phyloP scores from a whole-genome alignment of 2,113 vertebrate genomes.

The Helogale parvula region DNA sequence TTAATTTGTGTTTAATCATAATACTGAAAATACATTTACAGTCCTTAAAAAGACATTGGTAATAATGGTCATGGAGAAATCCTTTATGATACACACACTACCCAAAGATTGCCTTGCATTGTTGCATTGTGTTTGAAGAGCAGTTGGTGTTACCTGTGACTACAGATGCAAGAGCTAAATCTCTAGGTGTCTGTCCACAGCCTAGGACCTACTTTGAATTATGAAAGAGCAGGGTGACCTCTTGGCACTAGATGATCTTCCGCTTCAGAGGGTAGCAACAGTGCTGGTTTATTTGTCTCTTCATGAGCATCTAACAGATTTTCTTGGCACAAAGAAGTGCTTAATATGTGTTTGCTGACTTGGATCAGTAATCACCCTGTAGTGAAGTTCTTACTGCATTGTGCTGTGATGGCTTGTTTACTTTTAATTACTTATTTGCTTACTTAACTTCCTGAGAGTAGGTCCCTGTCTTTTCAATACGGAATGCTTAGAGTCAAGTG shows the following conservation, averaged over 20 bases:
- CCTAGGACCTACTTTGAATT: background rate
- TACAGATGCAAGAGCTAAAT: background rate
- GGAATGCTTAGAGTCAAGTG: background rate
- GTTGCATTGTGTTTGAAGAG: background rate
- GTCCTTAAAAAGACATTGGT: background rate
- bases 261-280: background rate
- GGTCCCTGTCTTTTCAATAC: background rate
- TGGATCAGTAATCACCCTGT: background rate
- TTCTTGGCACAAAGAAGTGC: background rate
- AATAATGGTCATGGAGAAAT: background rate
- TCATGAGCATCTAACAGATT: background rate
- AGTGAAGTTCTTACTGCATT: background rate
- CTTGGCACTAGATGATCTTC: background rate
- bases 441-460: background rate
- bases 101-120: background rate
- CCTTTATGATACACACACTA: background rate
- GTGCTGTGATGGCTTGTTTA: background rate
- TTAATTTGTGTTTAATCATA: background rate
- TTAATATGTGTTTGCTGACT: background rate
- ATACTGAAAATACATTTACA: background rate
- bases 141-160: background rate
- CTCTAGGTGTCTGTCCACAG: background rate
- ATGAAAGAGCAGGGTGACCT: background rate
- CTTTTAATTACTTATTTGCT: conserved; percentile 27
- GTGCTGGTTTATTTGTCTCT: background rate